Evolutionary conservation across 2,797 vertebrate genomes (phyloP), one percentile per base, ranked within the genome.

Genomic region (Crocidura indochinensis): DNA sequence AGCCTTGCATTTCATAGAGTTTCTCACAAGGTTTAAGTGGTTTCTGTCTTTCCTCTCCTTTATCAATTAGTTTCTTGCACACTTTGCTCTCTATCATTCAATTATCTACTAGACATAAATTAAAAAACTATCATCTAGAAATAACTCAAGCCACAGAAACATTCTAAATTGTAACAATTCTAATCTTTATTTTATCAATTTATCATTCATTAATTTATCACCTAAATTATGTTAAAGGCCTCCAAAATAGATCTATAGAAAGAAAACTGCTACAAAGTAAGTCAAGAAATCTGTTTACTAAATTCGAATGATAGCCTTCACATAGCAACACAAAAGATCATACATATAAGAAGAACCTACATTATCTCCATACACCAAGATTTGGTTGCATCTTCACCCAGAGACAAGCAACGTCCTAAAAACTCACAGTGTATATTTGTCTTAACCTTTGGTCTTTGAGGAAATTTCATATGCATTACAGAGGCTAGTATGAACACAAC

Each of bases 1-100:
- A 77, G 38, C 26, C 83, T 64, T 79, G 9, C 60, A 91, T 65
- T 89, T 78, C 80, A 94, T 22, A 94, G 72, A 85, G 92, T 80
- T 38, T 4, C 6, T 17, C 38, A 84, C 53, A 26, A 10, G 6
- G 8, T 9, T 65, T 29, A 82, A 68, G 24, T 67, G 47, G 8
- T 24, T 91, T 84, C 85, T 38, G 38, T 38, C 38, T 38, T 38
- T 38, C 5, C 56, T 90, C 38, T 74, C 44, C 79, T 51, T 67
- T 44, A 15, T 68, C 27, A 86, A 47, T 68, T 22, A 71, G n/a
- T 24, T 87, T 24, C 80, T 10, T 9, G 6, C 79, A 60, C 8
- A 79, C 19, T 64, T 64, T 64, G 22, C 12, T 24, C 22, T 8
- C 51, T 80, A 62, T 92, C 93, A 88, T 1, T 46, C 51, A 53